phyloP scores from a whole-genome alignment of 2,797 vertebrate genomes.

The Sphenodon punctatus region DNA sequence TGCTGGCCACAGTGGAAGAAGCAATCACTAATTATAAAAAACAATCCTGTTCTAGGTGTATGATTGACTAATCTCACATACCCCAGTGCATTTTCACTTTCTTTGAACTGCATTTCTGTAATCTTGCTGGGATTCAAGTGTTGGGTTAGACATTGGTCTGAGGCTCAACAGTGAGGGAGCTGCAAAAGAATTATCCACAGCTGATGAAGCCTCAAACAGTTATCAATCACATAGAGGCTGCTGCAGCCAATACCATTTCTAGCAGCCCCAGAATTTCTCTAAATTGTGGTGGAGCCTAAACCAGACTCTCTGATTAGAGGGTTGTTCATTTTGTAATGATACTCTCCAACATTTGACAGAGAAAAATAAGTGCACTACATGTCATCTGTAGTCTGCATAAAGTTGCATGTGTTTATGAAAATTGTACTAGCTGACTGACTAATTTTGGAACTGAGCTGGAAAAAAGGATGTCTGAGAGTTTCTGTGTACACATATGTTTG shows the following conservation, averaged over 20 bases:
- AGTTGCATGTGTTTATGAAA: too few relatives aligned
- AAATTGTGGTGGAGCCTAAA: background rate
- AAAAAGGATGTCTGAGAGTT: too few relatives aligned
- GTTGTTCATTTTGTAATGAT: too few relatives aligned
- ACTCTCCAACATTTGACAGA: too few relatives aligned
- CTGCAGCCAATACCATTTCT: background rate
- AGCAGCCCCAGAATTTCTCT: background rate
- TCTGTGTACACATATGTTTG: too few relatives aligned
- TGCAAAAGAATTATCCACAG: background rate
- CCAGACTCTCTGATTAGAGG: too few relatives aligned
- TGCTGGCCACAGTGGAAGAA: background rate
- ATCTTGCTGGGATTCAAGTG: fast-evolving
- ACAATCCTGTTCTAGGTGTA: background rate
- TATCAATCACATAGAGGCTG: background rate
- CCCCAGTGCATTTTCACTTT: background rate
- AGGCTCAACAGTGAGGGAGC: background rate
- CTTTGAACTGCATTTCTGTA: background rate
- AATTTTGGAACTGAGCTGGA: too few relatives aligned
- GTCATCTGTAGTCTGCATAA: too few relatives aligned
- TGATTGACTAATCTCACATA: background rate
- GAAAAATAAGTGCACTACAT: too few relatives aligned
- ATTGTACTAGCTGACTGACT: too few relatives aligned
- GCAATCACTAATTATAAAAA: background rate
- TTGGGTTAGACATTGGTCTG: fast-evolving
- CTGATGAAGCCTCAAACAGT: background rate